Evolutionary conservation across 2,113 vertebrate genomes (phyloP).

Genomic region (Gallinago jamesoni): DNA sequence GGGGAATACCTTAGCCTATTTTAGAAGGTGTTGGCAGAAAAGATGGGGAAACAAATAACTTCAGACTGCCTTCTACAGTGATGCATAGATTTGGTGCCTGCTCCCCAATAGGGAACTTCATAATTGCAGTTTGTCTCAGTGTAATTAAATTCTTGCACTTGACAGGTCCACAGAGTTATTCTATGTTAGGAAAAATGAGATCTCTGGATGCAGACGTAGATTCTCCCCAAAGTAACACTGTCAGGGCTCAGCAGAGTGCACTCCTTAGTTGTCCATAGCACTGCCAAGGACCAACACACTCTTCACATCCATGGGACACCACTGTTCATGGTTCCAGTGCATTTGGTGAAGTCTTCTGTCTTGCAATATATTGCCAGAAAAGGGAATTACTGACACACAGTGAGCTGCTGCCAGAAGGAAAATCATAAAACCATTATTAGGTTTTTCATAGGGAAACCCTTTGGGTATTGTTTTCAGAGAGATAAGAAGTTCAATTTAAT

Average conservation of each 20-base stretch:
- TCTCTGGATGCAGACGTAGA: background rate
- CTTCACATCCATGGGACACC: background rate
- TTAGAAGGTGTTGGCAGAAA: background rate
- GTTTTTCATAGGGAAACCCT: background rate
- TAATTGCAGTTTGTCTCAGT: background rate
- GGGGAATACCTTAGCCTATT: background rate
- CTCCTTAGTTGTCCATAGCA: background rate
- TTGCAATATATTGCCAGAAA: background rate
- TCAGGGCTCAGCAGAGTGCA: background rate
- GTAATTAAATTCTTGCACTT: background rate
- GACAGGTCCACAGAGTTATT: background rate
- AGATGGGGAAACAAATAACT: background rate
- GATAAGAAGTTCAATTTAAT: constrained; percentile 15
- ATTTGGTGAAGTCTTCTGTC: background rate
- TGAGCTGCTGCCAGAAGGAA: background rate
- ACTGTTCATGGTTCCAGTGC: background rate
- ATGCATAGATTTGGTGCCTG: background rate
- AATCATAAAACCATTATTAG: background rate
- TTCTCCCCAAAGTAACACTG: background rate
- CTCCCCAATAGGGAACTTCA: background rate
- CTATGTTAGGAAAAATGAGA: background rate
- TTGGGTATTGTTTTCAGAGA: background rate
- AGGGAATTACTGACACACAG: background rate
- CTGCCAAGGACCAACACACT: background rate
- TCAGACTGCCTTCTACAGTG: background rate